Base-by-base conservation (phyloP, 1,140 invertebrate species). In the Charaxes varanes region DNA sequence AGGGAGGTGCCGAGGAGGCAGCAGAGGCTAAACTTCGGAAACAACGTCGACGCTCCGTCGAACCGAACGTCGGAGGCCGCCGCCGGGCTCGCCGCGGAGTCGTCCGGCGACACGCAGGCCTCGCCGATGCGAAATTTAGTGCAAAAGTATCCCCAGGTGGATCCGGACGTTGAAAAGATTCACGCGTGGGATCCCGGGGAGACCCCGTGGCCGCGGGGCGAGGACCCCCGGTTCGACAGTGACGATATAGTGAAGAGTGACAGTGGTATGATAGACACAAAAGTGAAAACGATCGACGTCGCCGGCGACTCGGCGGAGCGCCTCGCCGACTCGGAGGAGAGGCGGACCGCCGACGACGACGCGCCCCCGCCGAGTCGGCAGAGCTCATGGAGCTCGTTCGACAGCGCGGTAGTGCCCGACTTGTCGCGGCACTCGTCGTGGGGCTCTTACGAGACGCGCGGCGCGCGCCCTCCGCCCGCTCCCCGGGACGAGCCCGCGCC, bases 341-440 rank as follows among this genome's bases (percentile, higher is more conserved):
- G 85, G 52, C 87, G 86, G 64, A 86, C 74, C 44, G 77, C 55
- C 56, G 87, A 32, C 76, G 86, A 50, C 15, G 83, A 71, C 43
- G 64, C 57, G 43, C 71, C 53, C 27, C 83, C 86, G 11, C 83
- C 86, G 10, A 89, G 88, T 47, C 78, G 92, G 12, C 91, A 93
- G 61, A 92, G 89, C 70, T 93, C 92, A 2, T 93, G 91, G 90
- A 92, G 91, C 61, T 93, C 91, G 11, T 92, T 90, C 72, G 91
- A 93, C 70, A 92, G 90, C 64, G 91, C 91, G 7, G 89, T 91
- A 4, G 89, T 90, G 6, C 74, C 90, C 10, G 89, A 90, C 38
- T 85, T 90, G 1, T 93, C 91, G n/a, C 87, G 93, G 12, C 91
- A 94, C 67, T 92, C 91, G 52, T 94, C 93, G 13, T 94, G 92